phyloP scores from a whole-genome alignment of 2,888 invertebrate species.

The Synergus laeviventris region DNA sequence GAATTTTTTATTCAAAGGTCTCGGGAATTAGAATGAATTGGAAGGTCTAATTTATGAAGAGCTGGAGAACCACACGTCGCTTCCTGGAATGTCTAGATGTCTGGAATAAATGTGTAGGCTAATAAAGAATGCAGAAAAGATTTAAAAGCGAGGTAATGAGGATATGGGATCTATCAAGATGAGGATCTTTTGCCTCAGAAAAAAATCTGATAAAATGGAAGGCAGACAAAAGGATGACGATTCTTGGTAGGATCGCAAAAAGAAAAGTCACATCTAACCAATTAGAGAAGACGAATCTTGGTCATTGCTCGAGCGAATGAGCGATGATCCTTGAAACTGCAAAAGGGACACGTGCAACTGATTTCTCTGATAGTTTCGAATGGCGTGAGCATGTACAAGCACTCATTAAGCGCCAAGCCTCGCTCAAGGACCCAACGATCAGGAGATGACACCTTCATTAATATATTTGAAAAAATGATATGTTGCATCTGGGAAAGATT shows the following conservation, averaged over 20 bases:
- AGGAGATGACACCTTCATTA: constrained; percentile 26
- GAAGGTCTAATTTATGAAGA: constrained; percentile 27
- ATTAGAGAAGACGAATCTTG: constrained; percentile 6
- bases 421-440: not conserved
- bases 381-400: constrained; percentile 3
- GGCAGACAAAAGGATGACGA: not conserved
- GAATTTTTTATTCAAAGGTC: constrained; percentile 40
- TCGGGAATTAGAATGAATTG: constrained; percentile 39
- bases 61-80: not conserved
- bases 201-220: not conserved
- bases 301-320: constrained; percentile 10
- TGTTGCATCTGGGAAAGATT: not conserved
- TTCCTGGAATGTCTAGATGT: not conserved
- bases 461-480: constrained; percentile 1
- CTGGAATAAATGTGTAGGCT: too few relatives aligned
- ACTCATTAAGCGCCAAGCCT: constrained; percentile 27
- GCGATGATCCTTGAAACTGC: constrained; percentile 12
- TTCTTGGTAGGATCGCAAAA: not conserved
- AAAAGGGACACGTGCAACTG: constrained; percentile 14
- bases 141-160: constrained; percentile 19
- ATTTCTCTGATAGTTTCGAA: constrained; percentile 16
- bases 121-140: not conserved
- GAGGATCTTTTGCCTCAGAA: not conserved
- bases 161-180: too few relatives aligned
- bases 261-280: not conserved